A percentile compares a stretch with the other conserved stretches of the same genome.
Conservation (phyloP, 2,888 invertebrate genomes). For the Omphaloscelis lunosa region DNA sequence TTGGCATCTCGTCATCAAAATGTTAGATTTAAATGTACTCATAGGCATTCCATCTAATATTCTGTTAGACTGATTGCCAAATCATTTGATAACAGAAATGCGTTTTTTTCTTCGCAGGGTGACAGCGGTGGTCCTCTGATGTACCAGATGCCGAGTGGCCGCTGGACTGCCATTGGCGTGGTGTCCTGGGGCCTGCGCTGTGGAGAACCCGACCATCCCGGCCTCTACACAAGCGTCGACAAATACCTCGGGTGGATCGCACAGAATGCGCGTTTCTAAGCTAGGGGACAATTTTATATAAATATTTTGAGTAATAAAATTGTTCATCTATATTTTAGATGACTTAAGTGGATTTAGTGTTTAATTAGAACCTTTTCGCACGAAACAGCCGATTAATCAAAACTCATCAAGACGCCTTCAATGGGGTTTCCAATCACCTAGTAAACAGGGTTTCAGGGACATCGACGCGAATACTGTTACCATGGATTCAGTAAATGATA, state of each 20-base stretch:
- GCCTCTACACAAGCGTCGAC: conserved; percentile 94
- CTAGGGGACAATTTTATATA: not conserved
- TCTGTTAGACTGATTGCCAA: not conserved
- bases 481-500: too few species aligned
- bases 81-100: not conserved
- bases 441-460: too few species aligned
- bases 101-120: conserved; percentile 89
- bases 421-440: not conserved
- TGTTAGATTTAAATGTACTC: not conserved
- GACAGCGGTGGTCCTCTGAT: conserved; percentile 96
- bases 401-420: not conserved
- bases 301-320: conserved; percentile 13
- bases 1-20: not conserved
- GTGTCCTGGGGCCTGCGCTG: conserved; percentile 97
- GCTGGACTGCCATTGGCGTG: conserved; percentile 95
- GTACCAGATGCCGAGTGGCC: conserved; percentile 93
- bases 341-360: not conserved
- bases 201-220: conserved; percentile 94
- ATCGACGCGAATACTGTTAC: too few species aligned
- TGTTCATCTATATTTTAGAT: not conserved
- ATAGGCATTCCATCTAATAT: not conserved
- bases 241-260: conserved; percentile 94
- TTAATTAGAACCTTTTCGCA: not conserved
- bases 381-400: not conserved
- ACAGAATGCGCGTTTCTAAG: conserved; percentile 87